Conservation (phyloP, 1,140 invertebrate genomes). For the Halesus radiatus region DNA sequence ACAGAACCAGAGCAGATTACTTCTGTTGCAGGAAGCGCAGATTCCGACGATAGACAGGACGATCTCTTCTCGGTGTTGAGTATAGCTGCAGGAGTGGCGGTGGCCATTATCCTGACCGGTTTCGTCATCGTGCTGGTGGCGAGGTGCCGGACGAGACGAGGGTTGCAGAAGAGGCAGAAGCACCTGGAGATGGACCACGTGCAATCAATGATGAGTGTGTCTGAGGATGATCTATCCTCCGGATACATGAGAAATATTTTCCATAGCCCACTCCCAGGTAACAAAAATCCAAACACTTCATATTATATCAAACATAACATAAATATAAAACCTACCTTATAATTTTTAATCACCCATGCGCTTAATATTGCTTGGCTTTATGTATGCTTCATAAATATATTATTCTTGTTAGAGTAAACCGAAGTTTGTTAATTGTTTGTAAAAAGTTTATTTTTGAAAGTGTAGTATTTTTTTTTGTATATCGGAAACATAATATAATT, state of each 20-base stretch:
- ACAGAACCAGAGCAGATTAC: conserved; percentile 71
- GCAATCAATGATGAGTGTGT: conserved; percentile 64
- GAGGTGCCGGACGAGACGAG: conserved; percentile 63
- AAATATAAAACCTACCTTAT: no score
- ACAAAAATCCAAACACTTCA: neutral
- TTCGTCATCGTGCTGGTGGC: conserved; percentile 68
- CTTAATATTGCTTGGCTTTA: no score
- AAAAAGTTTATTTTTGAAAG: no score
- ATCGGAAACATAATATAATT: no score
- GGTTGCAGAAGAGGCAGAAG: conserved; percentile 62
- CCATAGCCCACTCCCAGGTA: conserved; percentile 72
- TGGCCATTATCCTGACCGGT: conserved; percentile 67
- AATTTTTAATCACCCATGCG: no score
- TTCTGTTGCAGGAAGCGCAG: conserved; percentile 67
- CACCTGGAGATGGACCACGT: conserved; percentile 66
- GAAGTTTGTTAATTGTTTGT: no score
- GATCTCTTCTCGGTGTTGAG: conserved; percentile 68
- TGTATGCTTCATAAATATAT: no score
- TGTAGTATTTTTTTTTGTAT: no score
- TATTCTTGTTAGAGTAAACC: no score
- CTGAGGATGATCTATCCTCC: conserved; percentile 64
- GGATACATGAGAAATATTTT: conserved; percentile 70
- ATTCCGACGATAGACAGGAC: conserved; percentile 62
- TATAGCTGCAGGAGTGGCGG: conserved; percentile 67
- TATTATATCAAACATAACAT: no score